Base-by-base conservation (phyloP, 53 echinoderm and acorn worm genomes). In the Patiria pectinifera region DNA sequence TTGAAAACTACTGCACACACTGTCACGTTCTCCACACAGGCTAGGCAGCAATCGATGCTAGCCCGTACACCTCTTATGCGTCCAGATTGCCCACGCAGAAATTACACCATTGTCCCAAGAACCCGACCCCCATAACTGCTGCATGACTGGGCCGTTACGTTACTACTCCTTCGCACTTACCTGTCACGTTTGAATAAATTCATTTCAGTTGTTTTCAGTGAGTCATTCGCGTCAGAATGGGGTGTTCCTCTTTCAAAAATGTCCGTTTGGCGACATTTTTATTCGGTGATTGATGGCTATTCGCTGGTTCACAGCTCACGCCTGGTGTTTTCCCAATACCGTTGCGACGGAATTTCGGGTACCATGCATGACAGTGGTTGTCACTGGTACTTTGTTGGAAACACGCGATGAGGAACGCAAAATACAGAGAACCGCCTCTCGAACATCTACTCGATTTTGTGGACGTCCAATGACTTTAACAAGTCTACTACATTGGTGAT, bases 211-310 rank as follows among this genome's bases (percentile, higher is more conserved):
- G 74, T 25, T 86, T 86, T 72, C 53, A 86, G 5, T 86, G 86
- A 86, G 86, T 86, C 86, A 86, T 74, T 86, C 12, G 45, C 43
- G 86, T 76, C 87, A 87, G 87, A 78, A 26, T n/a, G 47, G 86
- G 86, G 86, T 75, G 86, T 71, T 86, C 74, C 87, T 87, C 87
- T 15, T 87, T 87, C 78, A 72, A 87, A 87, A 76, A 60, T 77
- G 45, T 87, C 87, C 78, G 87, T 87, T 87, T 78, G 60, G 19
- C n/a, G 23, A 60, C 61, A 70, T 18, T 21, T 8, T 71, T 21
- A 35, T 35, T 15, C 11, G 19, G 45, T 87, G 77, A 87, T 87
- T 77, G 59, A 87, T 77, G 24, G 77, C 4, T 59, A 26, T 59
- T 87, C 87, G 87, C 87, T 87, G 87, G 87, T 87, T 87, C 87